Percentiles rank a stretch among this genome's conserved stretches.
These are phyloP conservation scores for Orchesella cincta DNA, from an alignment of 1,140 invertebrate genomes.

Conservation along the genomic window DNA sequence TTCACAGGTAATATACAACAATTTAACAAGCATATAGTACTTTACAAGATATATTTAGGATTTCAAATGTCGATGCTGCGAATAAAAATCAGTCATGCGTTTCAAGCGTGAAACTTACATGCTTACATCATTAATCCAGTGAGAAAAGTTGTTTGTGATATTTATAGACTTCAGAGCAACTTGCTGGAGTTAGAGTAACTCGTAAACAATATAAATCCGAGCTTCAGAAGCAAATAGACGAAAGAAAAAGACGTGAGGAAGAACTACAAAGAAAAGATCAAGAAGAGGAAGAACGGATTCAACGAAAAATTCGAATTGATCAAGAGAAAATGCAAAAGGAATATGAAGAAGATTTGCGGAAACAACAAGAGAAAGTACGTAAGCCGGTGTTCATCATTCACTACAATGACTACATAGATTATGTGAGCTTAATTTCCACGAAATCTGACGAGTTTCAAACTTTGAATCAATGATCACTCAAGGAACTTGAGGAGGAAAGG, in stretches of 20 bases:
- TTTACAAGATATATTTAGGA: too few relatives aligned
- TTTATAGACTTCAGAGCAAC: conserved; percentile 12
- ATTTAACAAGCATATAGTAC: too few relatives aligned
- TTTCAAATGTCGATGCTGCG: too few relatives aligned
- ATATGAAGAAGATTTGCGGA: conserved; percentile 15
- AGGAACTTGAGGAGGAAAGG: neutral
- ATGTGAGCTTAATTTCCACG: too few relatives aligned
- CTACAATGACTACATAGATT: too few relatives aligned
- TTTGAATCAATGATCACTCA: too few relatives aligned
- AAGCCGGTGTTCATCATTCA: too few relatives aligned
- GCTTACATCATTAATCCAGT: too few relatives aligned
- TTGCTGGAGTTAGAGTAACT: neutral
- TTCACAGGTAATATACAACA: neutral
- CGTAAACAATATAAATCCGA: neutral
- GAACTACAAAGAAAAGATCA: neutral
- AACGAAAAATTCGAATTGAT: neutral
- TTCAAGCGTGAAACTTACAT: too few relatives aligned
- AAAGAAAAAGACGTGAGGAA: conserved; percentile 1
- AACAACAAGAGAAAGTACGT: neutral
- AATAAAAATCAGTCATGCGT: too few relatives aligned
- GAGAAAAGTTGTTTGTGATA: too few relatives aligned
- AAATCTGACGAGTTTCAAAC: too few relatives aligned
- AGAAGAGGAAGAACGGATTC: conserved; percentile 4
- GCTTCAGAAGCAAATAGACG: conserved; percentile 5
- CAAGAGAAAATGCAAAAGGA: conserved; percentile 23